Conservation (phyloP, 2,113 vertebrate species). For the Gavialis gangeticus region DNA sequence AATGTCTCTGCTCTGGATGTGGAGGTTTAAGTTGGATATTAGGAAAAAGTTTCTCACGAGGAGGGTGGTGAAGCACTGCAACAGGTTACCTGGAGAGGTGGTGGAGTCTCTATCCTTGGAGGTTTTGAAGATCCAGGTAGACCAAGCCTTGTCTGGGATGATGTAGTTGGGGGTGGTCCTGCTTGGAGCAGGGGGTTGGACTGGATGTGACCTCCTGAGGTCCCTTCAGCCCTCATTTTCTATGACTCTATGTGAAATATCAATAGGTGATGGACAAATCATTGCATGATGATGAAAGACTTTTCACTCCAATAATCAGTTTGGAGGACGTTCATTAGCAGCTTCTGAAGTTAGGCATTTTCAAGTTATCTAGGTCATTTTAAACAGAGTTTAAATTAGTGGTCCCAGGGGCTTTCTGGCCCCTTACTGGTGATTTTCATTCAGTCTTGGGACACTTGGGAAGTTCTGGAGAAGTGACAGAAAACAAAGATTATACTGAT, state of each 20-base stretch:
- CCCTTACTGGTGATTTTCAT: conserved; percentile 26
- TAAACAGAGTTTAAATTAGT: not conserved
- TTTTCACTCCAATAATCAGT: not conserved
- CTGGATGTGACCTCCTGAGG: too few species aligned
- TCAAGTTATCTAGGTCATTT: not conserved
- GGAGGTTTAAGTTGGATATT: too few species aligned
- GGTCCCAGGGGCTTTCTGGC: not conserved
- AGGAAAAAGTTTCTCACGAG: too few species aligned
- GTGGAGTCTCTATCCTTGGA: too few species aligned
- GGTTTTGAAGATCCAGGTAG: too few species aligned
- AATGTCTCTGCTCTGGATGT: too few species aligned
- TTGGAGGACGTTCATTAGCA: not conserved
- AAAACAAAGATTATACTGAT: conserved; percentile 15
- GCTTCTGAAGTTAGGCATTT: conserved; percentile 3
- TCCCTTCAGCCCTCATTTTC: too few species aligned
- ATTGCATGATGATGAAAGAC: not conserved
- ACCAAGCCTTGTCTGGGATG: too few species aligned
- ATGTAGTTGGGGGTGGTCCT: too few species aligned
- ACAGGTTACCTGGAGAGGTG: too few species aligned
- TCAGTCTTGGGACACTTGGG: not conserved
- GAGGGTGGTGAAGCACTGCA: too few species aligned
- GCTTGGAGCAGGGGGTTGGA: too few species aligned
- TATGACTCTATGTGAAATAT: not conserved
- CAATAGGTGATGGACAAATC: not conserved
- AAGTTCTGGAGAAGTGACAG: not conserved